phyloP scores from a whole-genome alignment of 2,797 vertebrate genomes.

The Syncerus caffer region DNA sequence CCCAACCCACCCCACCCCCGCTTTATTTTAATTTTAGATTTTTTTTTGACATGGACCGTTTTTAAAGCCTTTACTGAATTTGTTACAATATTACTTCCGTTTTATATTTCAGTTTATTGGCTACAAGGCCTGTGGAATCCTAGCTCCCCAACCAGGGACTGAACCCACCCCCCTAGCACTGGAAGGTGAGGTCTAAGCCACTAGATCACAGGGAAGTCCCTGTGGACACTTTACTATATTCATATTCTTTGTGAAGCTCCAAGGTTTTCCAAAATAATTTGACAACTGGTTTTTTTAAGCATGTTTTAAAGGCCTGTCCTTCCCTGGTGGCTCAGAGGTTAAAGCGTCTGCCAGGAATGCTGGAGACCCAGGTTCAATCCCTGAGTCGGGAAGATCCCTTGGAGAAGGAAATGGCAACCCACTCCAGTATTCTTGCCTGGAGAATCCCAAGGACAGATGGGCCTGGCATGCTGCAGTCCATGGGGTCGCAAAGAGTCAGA shows the following conservation, averaged over 20 bases:
- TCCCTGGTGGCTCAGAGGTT: too few relatives aligned
- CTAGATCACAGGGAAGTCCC: not conserved
- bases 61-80: not conserved
- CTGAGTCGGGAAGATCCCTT: too few relatives aligned
- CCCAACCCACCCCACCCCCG: too few relatives aligned
- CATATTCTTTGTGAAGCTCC: not conserved
- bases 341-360: too few relatives aligned
- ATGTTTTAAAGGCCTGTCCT: not conserved
- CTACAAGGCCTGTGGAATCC: not conserved
- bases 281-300: not conserved
- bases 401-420: too few relatives aligned
- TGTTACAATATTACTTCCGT: fast-evolving
- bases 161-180: not conserved
- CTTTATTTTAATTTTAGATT: not conserved
- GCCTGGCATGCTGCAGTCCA: too few relatives aligned
- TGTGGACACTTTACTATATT: not conserved
- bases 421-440: too few relatives aligned
- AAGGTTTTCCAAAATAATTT: not conserved
- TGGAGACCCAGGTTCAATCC: too few relatives aligned
- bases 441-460: too few relatives aligned
- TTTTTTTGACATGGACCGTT: not conserved
- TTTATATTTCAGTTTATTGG: not conserved
- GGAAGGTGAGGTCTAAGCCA: not conserved
- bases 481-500: too few relatives aligned
- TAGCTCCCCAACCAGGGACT: not conserved